A percentile compares a stretch with the other conserved stretches of the same genome.
These are phyloP conservation scores for Poecilia velifera DNA, from an alignment of 2,797 vertebrate species.

Conservation along the genomic window DNA sequence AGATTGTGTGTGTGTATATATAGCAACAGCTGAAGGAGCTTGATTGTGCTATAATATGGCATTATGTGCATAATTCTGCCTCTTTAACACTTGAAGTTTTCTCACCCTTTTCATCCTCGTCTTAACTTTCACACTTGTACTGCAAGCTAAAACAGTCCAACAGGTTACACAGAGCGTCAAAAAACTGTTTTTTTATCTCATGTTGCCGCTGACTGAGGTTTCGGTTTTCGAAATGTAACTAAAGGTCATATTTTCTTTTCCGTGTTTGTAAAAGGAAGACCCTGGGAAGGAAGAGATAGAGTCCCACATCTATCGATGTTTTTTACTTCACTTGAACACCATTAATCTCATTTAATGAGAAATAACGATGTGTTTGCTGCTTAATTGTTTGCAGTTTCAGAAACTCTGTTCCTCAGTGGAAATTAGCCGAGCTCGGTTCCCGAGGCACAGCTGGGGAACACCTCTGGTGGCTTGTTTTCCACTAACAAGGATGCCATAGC, in stretches of 20 bases:
- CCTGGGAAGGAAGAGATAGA: background rate
- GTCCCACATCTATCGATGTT: background rate
- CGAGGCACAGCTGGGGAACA: constrained; percentile 43
- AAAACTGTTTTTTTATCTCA: background rate
- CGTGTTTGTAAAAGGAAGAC: background rate
- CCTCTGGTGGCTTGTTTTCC: constrained; percentile 38
- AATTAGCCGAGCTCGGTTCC: constrained; percentile 41
- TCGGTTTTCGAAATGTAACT: background rate
- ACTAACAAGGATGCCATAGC: constrained; percentile 37
- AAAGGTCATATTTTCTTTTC: background rate
- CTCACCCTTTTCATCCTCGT: background rate
- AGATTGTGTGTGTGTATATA: too few relatives aligned
- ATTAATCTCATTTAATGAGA: background rate
- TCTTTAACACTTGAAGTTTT: background rate
- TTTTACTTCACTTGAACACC: too few relatives aligned
- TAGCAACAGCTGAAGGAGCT: too few relatives aligned
- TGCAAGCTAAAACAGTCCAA: background rate
- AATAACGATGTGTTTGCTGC: constrained; percentile 9
- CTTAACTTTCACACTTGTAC: background rate
- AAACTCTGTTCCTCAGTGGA: constrained; percentile 27
- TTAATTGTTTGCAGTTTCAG: constrained; percentile 26
- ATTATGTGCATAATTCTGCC: too few relatives aligned
- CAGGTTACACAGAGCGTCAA: background rate
- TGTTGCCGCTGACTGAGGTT: background rate
- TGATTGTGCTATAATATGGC: too few relatives aligned